Conservation (phyloP, 2,113 vertebrate species). For the Benitochromis conjunctus region DNA sequence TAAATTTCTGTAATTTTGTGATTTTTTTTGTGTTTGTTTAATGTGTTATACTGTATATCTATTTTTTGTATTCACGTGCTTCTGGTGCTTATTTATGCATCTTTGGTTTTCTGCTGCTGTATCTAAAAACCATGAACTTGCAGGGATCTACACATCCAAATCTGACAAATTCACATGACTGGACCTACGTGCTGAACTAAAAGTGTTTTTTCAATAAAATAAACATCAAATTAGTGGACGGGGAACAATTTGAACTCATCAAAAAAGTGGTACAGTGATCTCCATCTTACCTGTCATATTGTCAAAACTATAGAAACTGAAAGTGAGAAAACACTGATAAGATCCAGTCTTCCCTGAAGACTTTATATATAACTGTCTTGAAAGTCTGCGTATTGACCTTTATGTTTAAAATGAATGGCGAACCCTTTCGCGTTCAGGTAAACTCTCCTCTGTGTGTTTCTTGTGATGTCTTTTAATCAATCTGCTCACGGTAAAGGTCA, state of each 20-base stretch:
- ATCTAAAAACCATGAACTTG: neutral
- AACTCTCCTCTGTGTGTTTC: neutral
- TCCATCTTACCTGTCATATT: no score
- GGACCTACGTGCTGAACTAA: neutral
- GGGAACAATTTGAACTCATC: neutral
- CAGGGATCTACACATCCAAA: neutral
- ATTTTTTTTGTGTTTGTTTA: neutral
- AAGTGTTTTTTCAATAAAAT: neutral
- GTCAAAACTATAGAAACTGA: no score
- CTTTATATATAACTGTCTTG: neutral
- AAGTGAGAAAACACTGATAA: no score
- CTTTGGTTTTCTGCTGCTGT: neutral
- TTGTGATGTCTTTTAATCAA: neutral
- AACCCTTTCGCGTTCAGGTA: neutral
- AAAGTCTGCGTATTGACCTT: neutral
- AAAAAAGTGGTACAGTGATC: neutral
- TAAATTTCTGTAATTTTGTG: neutral
- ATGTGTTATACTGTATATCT: neutral
- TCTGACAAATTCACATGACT: neutral
- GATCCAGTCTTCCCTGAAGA: neutral
- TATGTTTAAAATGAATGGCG: neutral
- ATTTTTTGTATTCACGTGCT: neutral
- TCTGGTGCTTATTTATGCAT: neutral
- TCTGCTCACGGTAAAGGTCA: neutral
- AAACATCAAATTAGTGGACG: neutral